Evolutionary conservation across 2,797 vertebrate genomes (phyloP).

Genomic region (Sarcophilus harrisii): DNA sequence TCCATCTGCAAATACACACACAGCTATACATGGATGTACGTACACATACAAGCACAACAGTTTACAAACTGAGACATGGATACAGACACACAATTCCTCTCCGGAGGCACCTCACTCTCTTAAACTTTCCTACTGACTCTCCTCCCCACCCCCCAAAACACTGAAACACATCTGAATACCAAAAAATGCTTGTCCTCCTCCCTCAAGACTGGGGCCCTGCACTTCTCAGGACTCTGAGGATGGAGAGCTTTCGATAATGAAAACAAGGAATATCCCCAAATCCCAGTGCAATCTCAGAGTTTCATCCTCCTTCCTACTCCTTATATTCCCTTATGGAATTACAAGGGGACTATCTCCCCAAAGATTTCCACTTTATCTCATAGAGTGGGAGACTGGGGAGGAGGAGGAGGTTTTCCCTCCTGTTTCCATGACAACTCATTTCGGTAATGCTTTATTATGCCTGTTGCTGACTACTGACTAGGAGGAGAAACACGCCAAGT

Average conservation of each 20-base stretch:
- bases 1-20: accelerated
- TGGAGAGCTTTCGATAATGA: not conserved
- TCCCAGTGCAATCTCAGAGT: not conserved
- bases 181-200: not conserved
- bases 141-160: not conserved
- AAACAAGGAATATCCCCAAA: not conserved
- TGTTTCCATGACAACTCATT: not conserved
- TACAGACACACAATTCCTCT: not conserved
- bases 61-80: not conserved
- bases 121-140: accelerated
- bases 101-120: not conserved
- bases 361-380: not conserved
- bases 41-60: not conserved
- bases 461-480: not conserved
- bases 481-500: not conserved
- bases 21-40: accelerated
- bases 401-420: not conserved
- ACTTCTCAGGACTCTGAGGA: not conserved
- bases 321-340: not conserved
- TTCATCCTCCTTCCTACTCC: not conserved
- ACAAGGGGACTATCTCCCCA: not conserved
- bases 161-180: not conserved
- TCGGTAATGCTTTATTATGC: not conserved
- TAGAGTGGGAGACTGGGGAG: not conserved
- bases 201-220: not conserved